Evolutionary conservation across 2,797 vertebrate genomes (phyloP).

Genomic region (Myripristis murdjan): DNA sequence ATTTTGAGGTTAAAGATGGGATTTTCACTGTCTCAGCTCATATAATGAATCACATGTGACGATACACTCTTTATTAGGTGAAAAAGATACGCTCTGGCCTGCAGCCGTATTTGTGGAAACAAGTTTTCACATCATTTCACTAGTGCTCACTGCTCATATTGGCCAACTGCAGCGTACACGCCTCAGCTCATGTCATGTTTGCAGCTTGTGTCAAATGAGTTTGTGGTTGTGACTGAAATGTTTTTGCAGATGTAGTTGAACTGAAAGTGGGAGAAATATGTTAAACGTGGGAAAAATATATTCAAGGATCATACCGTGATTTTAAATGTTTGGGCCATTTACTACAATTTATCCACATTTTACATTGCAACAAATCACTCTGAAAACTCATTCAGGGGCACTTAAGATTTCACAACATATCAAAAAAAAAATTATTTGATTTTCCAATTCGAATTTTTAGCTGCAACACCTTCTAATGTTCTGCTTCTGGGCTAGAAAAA

Average conservation of each 20-base stretch:
- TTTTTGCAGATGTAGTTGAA: slow-evolving; percentile 29
- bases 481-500: too few species aligned
- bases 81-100: slow-evolving; percentile 1
- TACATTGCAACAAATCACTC: too few species aligned
- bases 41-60: slow-evolving; percentile 45
- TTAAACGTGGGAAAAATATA: too few species aligned
- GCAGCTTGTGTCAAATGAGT: slow-evolving; percentile 27
- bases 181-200: slow-evolving; percentile 27
- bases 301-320: too few species aligned
- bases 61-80: slow-evolving; percentile 8
- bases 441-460: too few species aligned
- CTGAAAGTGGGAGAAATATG: slow-evolving; percentile 16
- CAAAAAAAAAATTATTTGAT: too few species aligned
- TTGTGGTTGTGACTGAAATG: slow-evolving; percentile 15
- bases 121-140: background rate
- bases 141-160: background rate
- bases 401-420: too few species aligned
- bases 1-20: slow-evolving; percentile 58
- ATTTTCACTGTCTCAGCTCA: slow-evolving; percentile 49
- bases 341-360: too few species aligned
- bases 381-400: too few species aligned
- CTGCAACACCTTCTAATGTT: too few species aligned
- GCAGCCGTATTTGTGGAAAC: background rate
- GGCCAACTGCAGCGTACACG: background rate
- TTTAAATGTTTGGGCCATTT: too few species aligned